Evolutionary conservation across 2,797 vertebrate species (phyloP).

Genomic region (Liasis olivaceus): DNA sequence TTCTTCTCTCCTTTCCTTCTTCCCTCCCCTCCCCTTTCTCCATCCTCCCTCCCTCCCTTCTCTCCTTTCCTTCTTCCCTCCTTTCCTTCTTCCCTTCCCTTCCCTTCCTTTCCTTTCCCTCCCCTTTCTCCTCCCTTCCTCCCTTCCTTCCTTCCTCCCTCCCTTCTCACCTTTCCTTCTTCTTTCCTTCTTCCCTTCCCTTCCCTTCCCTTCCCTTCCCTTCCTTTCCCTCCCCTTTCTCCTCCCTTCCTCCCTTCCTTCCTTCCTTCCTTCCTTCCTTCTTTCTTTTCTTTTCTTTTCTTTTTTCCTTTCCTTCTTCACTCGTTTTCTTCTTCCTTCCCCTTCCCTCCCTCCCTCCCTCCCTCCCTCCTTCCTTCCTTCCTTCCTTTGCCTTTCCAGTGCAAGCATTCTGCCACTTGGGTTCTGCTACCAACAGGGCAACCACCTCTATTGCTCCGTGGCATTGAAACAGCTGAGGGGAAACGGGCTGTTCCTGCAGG

Average conservation of each 20-base stretch:
- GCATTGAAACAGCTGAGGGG: background rate
- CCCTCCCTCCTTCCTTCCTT: too few relatives aligned
- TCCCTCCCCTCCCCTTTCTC: too few relatives aligned
- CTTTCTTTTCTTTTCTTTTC: rapidly evolving
- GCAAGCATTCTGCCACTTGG: too few relatives aligned
- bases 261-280: too few relatives aligned
- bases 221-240: rapidly evolving
- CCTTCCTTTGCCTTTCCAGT: background rate
- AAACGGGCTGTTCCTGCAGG: too few relatives aligned
- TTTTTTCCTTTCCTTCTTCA: background rate
- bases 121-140: background rate
- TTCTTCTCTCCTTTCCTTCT: too few relatives aligned
- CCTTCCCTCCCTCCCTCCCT: too few relatives aligned
- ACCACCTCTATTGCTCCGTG: background rate
- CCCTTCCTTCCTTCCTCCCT: background rate
- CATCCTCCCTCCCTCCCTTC: background rate
- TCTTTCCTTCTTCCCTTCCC: background rate
- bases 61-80: background rate
- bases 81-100: background rate
- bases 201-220: too few relatives aligned
- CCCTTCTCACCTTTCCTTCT: too few relatives aligned
- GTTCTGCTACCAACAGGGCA: background rate
- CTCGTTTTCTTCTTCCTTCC: too few relatives aligned
- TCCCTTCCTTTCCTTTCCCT: background rate
- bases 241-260: too few relatives aligned